Evolutionary conservation across 1,140 invertebrate genomes (phyloP).

Genomic region (Drosophila bocki): DNA sequence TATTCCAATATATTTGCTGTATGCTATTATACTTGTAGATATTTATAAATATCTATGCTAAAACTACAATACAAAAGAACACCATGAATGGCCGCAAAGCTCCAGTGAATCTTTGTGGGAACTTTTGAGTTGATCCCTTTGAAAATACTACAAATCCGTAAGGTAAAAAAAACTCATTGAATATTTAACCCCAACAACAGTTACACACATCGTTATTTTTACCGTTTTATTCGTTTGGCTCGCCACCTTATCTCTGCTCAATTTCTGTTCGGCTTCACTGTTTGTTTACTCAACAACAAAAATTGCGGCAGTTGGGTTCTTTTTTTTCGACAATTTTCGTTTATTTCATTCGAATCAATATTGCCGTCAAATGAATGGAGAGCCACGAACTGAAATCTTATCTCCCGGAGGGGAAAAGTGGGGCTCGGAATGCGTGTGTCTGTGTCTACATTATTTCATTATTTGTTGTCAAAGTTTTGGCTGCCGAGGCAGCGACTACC

Average conservation of each 20-base stretch:
- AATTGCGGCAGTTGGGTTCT: conserved; percentile 49
- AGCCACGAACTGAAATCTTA: conserved; percentile 45
- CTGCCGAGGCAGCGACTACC: conserved; percentile 70
- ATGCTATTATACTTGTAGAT: too few relatives aligned
- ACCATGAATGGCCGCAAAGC: not conserved
- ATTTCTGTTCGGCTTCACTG: conserved; percentile 45
- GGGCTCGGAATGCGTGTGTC: conserved; percentile 44
- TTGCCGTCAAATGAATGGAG: conserved; percentile 74
- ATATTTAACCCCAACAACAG: conserved; percentile 43
- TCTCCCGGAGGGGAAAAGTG: conserved; percentile 37
- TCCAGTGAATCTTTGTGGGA: conserved; percentile 27
- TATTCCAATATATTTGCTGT: too few relatives aligned
- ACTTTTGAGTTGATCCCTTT: conserved; percentile 16
- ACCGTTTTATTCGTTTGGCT: conserved; percentile 49
- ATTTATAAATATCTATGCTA: not conserved
- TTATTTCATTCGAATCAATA: conserved; percentile 75
- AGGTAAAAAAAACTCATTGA: conserved; percentile 19
- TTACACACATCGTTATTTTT: conserved; percentile 45
- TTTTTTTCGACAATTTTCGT: conserved; percentile 60
- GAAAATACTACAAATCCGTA: conserved; percentile 31
- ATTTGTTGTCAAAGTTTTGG: conserved; percentile 77
- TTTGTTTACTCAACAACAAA: conserved; percentile 75
- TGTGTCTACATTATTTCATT: conserved; percentile 81
- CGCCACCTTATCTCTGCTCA: conserved; percentile 61
- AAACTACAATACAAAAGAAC: not conserved